These are phyloP conservation scores for Sinocyclocheilus grahami DNA, from an alignment of 2,113 vertebrate species.

Conservation along the genomic window DNA sequence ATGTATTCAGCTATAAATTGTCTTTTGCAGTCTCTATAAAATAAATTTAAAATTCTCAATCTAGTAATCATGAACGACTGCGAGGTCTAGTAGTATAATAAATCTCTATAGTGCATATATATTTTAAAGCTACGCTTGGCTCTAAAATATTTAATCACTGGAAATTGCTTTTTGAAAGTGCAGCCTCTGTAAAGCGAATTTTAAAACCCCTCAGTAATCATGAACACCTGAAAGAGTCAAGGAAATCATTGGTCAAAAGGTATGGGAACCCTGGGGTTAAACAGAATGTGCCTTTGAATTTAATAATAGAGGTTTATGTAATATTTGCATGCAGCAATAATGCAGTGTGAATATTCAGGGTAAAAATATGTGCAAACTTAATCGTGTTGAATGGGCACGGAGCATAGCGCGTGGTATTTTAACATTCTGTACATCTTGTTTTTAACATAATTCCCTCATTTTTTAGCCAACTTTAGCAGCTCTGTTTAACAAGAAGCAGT, in stretches of 20 bases:
- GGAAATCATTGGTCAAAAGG: not conserved
- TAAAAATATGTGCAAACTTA: not conserved
- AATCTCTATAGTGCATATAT: not conserved
- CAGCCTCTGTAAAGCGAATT: not conserved
- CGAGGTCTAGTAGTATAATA: not conserved
- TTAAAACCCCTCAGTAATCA: not conserved
- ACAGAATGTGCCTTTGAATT: not conserved
- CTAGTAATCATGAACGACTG: not conserved
- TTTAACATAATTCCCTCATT: conserved; percentile 1
- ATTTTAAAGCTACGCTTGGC: not conserved
- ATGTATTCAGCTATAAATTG: not conserved
- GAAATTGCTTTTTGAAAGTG: conserved; percentile 13
- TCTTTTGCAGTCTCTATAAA: not conserved
- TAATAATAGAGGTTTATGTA: not conserved
- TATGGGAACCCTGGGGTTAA: not conserved
- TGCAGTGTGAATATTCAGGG: conserved; percentile 4
- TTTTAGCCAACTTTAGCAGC: conserved; percentile 1
- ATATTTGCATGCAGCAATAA: not conserved
- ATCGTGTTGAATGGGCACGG: not conserved
- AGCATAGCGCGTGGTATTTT: not conserved
- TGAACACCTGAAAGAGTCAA: not conserved
- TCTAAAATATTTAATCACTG: not conserved
- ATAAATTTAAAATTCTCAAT: not conserved
- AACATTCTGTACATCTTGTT: conserved; percentile 20
- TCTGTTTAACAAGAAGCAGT: conserved; percentile 44